These are phyloP conservation scores for Tauraco erythrolophus DNA, from an alignment of 2,113 vertebrate genomes.

Conservation along the genomic window DNA sequence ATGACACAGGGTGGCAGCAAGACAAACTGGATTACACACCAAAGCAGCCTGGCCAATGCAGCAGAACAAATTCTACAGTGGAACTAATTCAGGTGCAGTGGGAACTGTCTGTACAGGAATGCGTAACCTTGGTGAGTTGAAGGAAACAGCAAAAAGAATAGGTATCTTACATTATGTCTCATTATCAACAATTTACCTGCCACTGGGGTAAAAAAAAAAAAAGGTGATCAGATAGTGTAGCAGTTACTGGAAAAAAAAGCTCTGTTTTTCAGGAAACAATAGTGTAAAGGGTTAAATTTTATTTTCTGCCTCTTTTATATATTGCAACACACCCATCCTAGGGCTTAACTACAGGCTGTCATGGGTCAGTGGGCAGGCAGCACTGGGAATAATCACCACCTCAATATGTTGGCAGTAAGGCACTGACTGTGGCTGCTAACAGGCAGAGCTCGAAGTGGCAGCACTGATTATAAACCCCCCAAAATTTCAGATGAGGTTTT, in stretches of 20 bases:
- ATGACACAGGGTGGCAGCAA: neutral
- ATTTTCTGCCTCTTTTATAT: neutral
- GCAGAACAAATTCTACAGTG: neutral
- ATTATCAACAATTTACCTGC: neutral
- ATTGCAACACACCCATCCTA: neutral
- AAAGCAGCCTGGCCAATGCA: neutral
- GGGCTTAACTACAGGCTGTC: neutral
- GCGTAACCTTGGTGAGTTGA: neutral
- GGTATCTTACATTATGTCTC: neutral
- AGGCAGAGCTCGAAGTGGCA: neutral
- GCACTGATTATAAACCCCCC: neutral
- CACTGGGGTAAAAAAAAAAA: too few relatives aligned
- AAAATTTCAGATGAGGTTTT: neutral
- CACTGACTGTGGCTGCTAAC: neutral
- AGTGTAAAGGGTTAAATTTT: neutral
- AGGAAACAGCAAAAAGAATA: neutral
- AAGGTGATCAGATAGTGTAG: neutral
- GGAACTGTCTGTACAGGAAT: neutral
- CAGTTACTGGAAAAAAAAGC: neutral
- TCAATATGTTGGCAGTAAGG: neutral
- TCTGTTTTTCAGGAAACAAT: neutral
- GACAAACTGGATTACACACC: neutral
- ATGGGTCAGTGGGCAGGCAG: neutral
- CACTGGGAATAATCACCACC: neutral
- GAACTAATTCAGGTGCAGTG: neutral